Evolutionary conservation across 1,140 invertebrate species (phyloP).

Genomic region (Tribolium castaneum): DNA sequence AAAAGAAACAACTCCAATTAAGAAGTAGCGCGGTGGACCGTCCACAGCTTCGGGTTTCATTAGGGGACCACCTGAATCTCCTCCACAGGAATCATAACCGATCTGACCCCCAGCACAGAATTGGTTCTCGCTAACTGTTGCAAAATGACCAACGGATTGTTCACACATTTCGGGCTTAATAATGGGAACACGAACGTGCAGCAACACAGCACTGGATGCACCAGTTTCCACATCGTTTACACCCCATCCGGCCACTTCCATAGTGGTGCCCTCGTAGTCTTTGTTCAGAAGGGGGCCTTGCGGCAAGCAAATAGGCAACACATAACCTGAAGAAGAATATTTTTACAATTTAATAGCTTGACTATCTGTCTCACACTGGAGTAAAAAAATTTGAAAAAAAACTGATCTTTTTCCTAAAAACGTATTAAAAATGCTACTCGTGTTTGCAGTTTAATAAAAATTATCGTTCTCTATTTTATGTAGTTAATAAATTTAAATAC

Average conservation of each 20-base stretch:
- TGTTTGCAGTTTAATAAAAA: too few species aligned
- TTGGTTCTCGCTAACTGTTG: constrained; percentile 28
- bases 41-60: constrained; percentile 66
- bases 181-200: constrained; percentile 65
- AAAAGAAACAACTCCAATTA: constrained; percentile 77
- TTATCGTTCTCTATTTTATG: too few species aligned
- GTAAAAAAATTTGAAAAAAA: too few species aligned
- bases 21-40: constrained; percentile 64
- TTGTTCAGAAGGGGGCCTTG: constrained; percentile 58
- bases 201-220: constrained; percentile 58
- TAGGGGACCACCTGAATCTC: constrained; percentile 81
- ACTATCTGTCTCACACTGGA: too few species aligned
- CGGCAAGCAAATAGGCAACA: constrained; percentile 67
- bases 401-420: too few species aligned
- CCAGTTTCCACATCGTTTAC: constrained; percentile 42
- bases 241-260: constrained; percentile 71
- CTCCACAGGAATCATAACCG: constrained; percentile 69
- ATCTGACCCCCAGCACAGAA: constrained; percentile 59
- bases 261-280: constrained; percentile 62
- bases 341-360: neutral
- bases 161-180: constrained; percentile 59
- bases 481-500: too few species aligned
- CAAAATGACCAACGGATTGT: constrained; percentile 4
- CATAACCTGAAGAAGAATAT: constrained; percentile 32
- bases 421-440: too few species aligned